Base-by-base conservation (phyloP, 2,113 vertebrate genomes). In the Paralichthys olivaceus region DNA sequence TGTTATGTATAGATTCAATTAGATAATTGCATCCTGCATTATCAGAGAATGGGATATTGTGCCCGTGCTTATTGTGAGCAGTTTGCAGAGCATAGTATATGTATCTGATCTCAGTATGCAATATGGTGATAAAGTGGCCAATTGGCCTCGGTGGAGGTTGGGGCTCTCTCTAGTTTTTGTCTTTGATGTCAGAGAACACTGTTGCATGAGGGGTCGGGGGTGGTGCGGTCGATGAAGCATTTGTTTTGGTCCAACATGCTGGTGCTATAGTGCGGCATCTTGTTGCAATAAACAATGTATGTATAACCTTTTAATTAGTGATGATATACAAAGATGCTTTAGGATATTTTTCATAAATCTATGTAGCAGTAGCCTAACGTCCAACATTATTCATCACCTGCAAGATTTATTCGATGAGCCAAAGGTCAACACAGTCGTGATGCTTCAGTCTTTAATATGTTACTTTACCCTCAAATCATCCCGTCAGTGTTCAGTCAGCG, bases 401-500 rank as follows among this genome's bases (percentile, higher is more conserved):
- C 15, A 53, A 9, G 15, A 17, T 59, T 32, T 32, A 26, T 26
- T 28, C 2, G 13, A 14, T 23, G 2, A 56, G 23, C 49, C 53
- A 53, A 53, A 53, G 49, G 49, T 53, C 45, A 49, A 40, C 37
- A 13, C 37, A 40, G 37, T 11, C 12, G 37, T 19, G 17, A 49
- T 1, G 19, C 49, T 53, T 53, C 8, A 9, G 49, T 53, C 20
- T 53, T n/a, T 22, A 9, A 53, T n/a, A 53, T 53, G 47, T 65
- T 55, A 63, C 43, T 20, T 66, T 62, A 15, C 7, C 56, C 37
- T 75, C 17, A 25, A 43, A 40, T 76, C 2, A 59, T 64, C n/a
- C 40, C 32, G 43, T 43, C 3, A 49, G 58, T 25, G 29, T 60
- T 67, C n/a, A 40, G 34, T 28, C 37, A 19, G 63, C 66, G 49